Evolutionary conservation across 2,888 invertebrate species (phyloP), one percentile per base, ranked within the genome.

Genomic region (Orchesellides sinensis): DNA sequence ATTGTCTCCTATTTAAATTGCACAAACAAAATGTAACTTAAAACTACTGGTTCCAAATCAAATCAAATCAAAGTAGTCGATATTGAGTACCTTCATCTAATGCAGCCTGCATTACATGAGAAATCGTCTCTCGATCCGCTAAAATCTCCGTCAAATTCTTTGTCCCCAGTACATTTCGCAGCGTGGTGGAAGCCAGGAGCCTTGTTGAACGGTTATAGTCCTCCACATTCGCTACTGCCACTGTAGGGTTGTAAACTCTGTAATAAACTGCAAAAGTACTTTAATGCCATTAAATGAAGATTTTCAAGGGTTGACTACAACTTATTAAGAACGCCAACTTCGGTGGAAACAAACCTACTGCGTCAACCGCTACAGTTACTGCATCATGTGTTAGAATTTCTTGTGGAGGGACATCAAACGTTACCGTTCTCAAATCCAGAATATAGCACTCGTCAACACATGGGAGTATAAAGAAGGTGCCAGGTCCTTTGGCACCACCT

Each of bases 21-120:
- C 90, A 61, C 90, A 89, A 25, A 95, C 89, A 66, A 95, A 90
- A 89, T 98, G 89, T 98, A 98, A 83, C 98, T 94, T 19, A 32
- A 32, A 32, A 6, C 32, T 10, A 32, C 5, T 32, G 10, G 10
- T 32, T 32, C 5, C 32, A 32, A 6, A 6, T 32, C 32, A 6
- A 10, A 32, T 32, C 10, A 32, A 6, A 32, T 32, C 10, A 32
- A 5, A 32, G 32, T 32, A 32, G 10, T 32, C 6, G 32, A 5
- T 32, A 10, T 10, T 6, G 10, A 32, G 10, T 10, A 32, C 5
- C 10, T 32, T 32, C 10, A 32, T 10, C 32, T 32, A 84, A 49
- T 1, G 65, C 29, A 0, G 52, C 14, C 32, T 78, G 73, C 83
- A 84, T 83, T 0, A 35, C 45, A 29, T 79, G 74, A 25, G 84